Percentiles rank a stretch among this genome's conserved stretches.
Evolutionary conservation across 2,888 invertebrate species (phyloP).

Genomic region (Pollenia angustigena): DNA sequence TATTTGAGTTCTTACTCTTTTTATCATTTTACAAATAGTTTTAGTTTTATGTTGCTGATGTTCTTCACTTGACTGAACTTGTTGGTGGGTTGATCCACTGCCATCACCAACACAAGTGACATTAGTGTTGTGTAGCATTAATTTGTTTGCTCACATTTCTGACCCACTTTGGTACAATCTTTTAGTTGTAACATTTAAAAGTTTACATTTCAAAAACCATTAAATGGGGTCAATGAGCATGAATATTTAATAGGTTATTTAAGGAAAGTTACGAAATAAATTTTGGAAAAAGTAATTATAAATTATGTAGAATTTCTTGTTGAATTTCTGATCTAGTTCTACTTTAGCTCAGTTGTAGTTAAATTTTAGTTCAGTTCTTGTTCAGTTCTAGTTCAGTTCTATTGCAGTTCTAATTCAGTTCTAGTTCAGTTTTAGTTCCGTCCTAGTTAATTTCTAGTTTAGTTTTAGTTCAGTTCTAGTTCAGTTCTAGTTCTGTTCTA

Average conservation of each 20-base stretch:
- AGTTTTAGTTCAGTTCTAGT: too few relatives aligned
- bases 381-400: too few relatives aligned
- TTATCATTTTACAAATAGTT: constrained; percentile 7
- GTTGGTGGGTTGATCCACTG: background rate
- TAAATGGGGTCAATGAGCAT: constrained; percentile 15
- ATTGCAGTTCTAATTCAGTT: too few relatives aligned
- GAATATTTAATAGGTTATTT: background rate
- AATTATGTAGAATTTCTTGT: too few relatives aligned
- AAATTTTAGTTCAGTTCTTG: too few relatives aligned
- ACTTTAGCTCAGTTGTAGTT: too few relatives aligned
- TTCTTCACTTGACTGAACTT: constrained; percentile 9
- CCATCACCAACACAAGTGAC: constrained; percentile 15
- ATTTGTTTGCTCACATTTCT: constrained; percentile 15
- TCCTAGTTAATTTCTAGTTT: too few relatives aligned
- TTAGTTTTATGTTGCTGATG: background rate
- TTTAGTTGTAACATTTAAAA: background rate
- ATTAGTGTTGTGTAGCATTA: constrained; percentile 27
- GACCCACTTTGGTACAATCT: constrained; percentile 8
- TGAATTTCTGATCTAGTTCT: too few relatives aligned
- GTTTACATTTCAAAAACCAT: background rate
- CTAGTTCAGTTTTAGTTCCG: too few relatives aligned
- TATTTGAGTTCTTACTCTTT: background rate
- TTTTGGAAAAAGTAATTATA: background rate
- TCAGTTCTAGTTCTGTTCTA: too few relatives aligned
- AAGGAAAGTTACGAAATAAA: background rate